These are phyloP conservation scores for Carcina quercana DNA, from an alignment of 2,888 invertebrate species.

Conservation along the genomic window DNA sequence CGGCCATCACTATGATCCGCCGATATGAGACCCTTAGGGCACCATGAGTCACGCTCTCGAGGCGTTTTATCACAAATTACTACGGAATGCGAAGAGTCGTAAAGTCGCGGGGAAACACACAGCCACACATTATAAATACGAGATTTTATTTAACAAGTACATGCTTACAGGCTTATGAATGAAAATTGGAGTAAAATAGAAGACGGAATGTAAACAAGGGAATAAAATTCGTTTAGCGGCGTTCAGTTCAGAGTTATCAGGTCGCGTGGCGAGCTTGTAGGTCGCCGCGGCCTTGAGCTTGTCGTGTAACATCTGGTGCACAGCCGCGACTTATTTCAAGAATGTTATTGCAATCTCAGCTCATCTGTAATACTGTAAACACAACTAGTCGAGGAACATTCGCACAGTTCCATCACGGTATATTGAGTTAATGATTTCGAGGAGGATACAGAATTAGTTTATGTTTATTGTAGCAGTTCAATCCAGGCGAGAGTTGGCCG, in stretches of 20 bases:
- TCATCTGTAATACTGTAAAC: constrained; percentile 6
- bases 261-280: constrained; percentile 43
- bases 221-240: constrained; percentile 20
- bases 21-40: constrained; percentile 38
- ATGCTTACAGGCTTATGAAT: constrained; percentile 37
- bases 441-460: no score
- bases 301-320: constrained; percentile 12
- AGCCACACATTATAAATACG: constrained; percentile 24
- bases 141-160: constrained; percentile 25
- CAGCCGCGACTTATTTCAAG: no score
- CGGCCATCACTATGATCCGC: constrained; percentile 47
- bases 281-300: constrained; percentile 21
- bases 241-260: constrained; percentile 24
- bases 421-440: no score
- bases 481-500: no score
- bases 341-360: constrained; percentile 1
- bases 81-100: constrained; percentile 17
- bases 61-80: constrained; percentile 8
- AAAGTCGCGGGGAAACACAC: constrained; percentile 18
- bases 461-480: no score
- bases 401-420: no score
- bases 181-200: constrained; percentile 31
- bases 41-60: constrained; percentile 25
- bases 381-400: constrained; percentile 4
- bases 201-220: constrained; percentile 28